Conservation (phyloP, 23 tunicate species). For the Phallusia fumigata region DNA sequence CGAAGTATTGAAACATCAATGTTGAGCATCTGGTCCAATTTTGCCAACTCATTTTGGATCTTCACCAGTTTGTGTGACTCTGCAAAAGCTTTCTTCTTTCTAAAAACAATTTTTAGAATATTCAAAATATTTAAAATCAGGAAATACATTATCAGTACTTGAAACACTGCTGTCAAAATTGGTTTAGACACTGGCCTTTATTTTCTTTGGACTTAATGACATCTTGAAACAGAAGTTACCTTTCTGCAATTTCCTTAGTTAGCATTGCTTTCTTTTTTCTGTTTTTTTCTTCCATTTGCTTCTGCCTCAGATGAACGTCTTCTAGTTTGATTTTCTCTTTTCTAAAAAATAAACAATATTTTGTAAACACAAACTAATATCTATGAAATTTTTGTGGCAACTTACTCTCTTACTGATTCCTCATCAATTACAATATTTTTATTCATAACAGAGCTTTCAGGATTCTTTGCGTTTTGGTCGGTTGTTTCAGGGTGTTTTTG, state of each 20-base stretch:
- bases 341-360: background rate
- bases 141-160: too few relatives aligned
- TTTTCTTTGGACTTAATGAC: too few relatives aligned
- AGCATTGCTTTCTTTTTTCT: slow-evolving; percentile 74
- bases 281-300: slow-evolving; percentile 92
- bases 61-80: slow-evolving; percentile 76
- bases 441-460: background rate
- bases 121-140: background rate
- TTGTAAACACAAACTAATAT: background rate
- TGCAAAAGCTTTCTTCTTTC: slow-evolving; percentile 83
- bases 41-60: slow-evolving; percentile 72
- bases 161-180: too few relatives aligned
- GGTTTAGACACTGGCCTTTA: too few relatives aligned
- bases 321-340: slow-evolving; percentile 76
- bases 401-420: slow-evolving; percentile 38
- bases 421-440: slow-evolving; percentile 28
- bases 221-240: too few relatives aligned
- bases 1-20: slow-evolving; percentile 76
- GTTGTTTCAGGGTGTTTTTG: background rate
- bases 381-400: background rate
- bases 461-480: background rate
- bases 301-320: slow-evolving; percentile 74
- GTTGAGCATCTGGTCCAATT: slow-evolving; percentile 75
- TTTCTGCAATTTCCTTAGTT: slow-evolving; percentile 70
- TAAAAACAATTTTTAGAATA: background rate